Evolutionary conservation across 2,888 invertebrate genomes (phyloP).

Genomic region (Caradrina clavipalpis): DNA sequence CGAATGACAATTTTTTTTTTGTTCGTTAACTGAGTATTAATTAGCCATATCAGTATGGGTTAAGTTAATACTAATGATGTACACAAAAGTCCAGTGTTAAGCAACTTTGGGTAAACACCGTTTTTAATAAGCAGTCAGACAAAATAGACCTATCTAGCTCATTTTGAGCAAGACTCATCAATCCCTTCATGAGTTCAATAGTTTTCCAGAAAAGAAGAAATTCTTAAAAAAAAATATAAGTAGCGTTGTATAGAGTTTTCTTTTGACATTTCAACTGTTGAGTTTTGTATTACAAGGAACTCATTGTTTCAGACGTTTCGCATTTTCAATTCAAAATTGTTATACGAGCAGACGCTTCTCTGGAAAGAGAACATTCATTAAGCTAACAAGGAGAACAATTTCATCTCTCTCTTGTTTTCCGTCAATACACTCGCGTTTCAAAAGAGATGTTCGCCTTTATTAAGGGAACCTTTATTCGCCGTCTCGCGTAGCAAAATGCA

Average conservation of each 20-base stretch:
- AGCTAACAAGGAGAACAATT: conserved; percentile 37
- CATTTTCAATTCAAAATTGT: conserved; percentile 34
- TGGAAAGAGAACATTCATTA: conserved; percentile 25
- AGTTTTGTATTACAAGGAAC: conserved; percentile 11
- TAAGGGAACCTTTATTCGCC: conserved; percentile 30
- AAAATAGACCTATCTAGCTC: too few species aligned
- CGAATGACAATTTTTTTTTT: too few species aligned
- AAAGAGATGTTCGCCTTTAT: conserved; percentile 41
- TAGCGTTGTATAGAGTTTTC: neutral
- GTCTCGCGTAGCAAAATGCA: conserved; percentile 38
- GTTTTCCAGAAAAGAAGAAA: too few species aligned
- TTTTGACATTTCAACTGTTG: conserved; percentile 15
- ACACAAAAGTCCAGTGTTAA: too few species aligned
- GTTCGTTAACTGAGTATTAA: too few species aligned
- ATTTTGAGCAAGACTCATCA: too few species aligned
- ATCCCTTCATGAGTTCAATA: too few species aligned
- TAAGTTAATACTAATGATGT: too few species aligned
- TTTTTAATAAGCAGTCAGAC: too few species aligned
- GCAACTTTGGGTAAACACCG: too few species aligned
- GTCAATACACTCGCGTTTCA: conserved; percentile 44
- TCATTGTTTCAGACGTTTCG: conserved; percentile 14
- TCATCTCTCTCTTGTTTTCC: conserved; percentile 33
- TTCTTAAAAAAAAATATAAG: conserved; percentile 11
- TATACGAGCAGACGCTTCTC: conserved; percentile 14
- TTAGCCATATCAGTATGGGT: too few species aligned